Base-by-base conservation (phyloP, 1,140 invertebrate species). In the Plectrocnemia conspersa region DNA sequence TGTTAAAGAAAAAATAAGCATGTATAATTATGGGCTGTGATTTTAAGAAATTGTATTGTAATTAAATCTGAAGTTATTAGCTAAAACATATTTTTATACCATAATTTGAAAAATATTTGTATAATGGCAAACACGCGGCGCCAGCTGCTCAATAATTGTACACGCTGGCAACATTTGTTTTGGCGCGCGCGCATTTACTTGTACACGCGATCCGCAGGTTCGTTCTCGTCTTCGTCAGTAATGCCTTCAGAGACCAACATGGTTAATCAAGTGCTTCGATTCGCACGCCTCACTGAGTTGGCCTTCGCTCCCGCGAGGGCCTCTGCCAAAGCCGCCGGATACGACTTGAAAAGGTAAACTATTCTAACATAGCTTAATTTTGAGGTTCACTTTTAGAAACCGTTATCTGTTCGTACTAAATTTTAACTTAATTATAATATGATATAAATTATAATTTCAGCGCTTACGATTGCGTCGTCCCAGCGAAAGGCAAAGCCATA, bases 341-440 rank as follows among this genome's bases (percentile, higher is more conserved):
- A 83, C 63, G 96, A 98, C 77, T 72, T 98, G 22, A 86, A 82
- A 71, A 93, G 90, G 87, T 85, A 72, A 27, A n/a, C n/a, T n/a
- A n/a, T n/a, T n/a, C n/a, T n/a, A n/a, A n/a, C n/a, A n/a, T 58
- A 13, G 24, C 11, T 10, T 33, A 7, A n/a, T 5, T 40, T 22
- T 25, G 19, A n/a, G 13, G 7, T n/a, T n/a, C n/a, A 29, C 19
- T 11, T 11, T 29, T 9, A 21, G n/a, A 23, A 11, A 46, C 18
- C 25, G 2, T 1, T 2, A 33, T 46, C 18, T 46, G 19, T 15
- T 1, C 1, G 27, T 2, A 23, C n/a, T n/a, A n/a, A n/a, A n/a
- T n/a, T n/a, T n/a, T n/a, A n/a, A n/a, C n/a, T n/a, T n/a, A n/a
- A n/a, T n/a, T n/a, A n/a, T n/a, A n/a, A n/a, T n/a, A n/a, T n/a